Evolutionary conservation across 2,113 vertebrate genomes (phyloP).

Genomic region (Ifrita kowaldi): DNA sequence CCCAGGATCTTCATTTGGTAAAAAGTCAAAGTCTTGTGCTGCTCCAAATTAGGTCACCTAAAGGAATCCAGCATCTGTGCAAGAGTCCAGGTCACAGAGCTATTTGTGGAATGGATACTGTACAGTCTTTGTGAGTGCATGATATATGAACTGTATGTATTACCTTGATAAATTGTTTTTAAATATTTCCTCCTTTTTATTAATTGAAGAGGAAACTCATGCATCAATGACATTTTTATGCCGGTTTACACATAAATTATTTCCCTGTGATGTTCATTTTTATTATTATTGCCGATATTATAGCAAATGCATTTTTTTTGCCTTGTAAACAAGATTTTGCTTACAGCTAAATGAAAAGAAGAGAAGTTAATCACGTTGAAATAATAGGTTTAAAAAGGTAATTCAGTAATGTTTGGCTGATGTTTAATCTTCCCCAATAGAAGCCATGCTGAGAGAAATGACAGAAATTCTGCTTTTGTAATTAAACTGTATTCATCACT

Average conservation of each 20-base stretch:
- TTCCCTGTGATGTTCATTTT: constrained; percentile 80
- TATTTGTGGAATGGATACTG: constrained; percentile 85
- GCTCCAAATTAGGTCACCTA: constrained; percentile 46
- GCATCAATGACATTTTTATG: constrained; percentile 93
- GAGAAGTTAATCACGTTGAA: constrained; percentile 82
- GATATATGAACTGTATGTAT: constrained; percentile 93
- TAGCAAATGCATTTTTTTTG: constrained; percentile 74
- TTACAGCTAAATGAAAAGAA: constrained; percentile 82
- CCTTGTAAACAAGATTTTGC: constrained; percentile 83
- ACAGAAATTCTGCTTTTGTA: constrained; percentile 78
- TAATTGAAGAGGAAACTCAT: constrained; percentile 96
- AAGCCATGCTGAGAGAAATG: constrained; percentile 69
- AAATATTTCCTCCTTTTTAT: constrained; percentile 98
- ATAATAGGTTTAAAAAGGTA: constrained; percentile 86
- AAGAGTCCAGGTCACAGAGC: constrained; percentile 68
- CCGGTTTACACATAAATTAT: constrained; percentile 94
- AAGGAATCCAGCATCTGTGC: constrained; percentile 64
- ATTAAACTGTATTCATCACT: constrained; percentile 81
- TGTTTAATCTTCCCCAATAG: constrained; percentile 80
- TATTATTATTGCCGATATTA: constrained; percentile 84
- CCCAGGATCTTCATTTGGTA: neutral
- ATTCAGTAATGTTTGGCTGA: constrained; percentile 77
- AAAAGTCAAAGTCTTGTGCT: constrained; percentile 6
- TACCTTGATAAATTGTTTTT: constrained; percentile 92
- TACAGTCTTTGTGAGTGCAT: constrained; percentile 85